Evolutionary conservation across 1,140 invertebrate species (phyloP).

Genomic region (Cryptotermes secundus): DNA sequence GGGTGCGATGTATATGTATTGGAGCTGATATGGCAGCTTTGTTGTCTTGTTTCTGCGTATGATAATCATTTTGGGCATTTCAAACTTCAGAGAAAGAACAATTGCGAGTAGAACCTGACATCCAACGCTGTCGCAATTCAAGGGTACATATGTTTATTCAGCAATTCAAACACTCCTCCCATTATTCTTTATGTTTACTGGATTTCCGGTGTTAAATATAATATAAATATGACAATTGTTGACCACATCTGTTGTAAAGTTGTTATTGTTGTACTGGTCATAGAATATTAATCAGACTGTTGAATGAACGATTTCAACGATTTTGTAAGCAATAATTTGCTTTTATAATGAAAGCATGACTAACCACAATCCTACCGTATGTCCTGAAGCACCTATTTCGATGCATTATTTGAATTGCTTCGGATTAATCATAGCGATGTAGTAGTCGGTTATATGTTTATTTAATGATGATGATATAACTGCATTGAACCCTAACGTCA

Average conservation of each 20-base stretch:
- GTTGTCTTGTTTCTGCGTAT: background rate
- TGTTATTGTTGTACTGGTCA: background rate
- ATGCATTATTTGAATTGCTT: no score
- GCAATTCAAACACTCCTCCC: background rate
- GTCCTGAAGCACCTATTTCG: no score
- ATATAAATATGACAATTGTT: background rate
- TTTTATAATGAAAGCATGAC: background rate
- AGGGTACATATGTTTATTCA: background rate
- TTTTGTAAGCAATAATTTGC: background rate
- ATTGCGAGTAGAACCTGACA: background rate
- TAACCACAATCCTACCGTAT: no score
- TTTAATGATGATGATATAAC: no score
- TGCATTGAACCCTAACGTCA: no score
- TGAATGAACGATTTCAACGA: background rate
- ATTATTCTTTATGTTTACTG: background rate
- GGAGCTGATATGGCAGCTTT: background rate
- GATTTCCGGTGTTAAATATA: background rate
- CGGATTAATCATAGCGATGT: no score
- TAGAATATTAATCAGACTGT: background rate
- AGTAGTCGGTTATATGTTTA: no score
- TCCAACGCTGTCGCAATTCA: background rate
- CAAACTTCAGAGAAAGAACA: background rate
- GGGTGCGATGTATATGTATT: background rate
- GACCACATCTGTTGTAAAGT: background rate
- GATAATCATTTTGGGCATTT: background rate